These are phyloP conservation scores for Microplitis demolitor DNA, from an alignment of 1,140 invertebrate genomes.

Conservation along the genomic window DNA sequence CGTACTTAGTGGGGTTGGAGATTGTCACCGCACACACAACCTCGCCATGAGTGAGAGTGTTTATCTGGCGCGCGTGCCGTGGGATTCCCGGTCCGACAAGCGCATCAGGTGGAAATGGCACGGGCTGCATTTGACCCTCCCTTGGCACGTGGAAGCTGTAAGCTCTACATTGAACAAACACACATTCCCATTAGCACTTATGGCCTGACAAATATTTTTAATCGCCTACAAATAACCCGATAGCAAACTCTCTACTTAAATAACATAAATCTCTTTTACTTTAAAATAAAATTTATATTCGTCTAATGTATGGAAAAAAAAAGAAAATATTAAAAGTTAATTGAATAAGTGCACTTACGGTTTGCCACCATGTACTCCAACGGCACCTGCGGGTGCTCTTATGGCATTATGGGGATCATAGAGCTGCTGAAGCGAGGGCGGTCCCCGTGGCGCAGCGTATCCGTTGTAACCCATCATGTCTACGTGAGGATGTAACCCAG, in stretches of 20 bases:
- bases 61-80: conserved; percentile 75
- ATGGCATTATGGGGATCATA: conserved; percentile 72
- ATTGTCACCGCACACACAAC: conserved; percentile 89
- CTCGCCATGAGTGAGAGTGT: conserved; percentile 80
- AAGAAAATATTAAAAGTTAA: background rate
- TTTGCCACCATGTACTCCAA: conserved; percentile 83
- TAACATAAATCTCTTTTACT: too few relatives aligned
- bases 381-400: conserved; percentile 62
- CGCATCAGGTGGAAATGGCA: conserved; percentile 87
- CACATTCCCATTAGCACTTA: background rate
- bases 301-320: background rate
- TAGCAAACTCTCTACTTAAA: background rate
- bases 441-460: conserved; percentile 51
- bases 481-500: conserved; percentile 50
- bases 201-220: background rate
- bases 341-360: conserved; percentile 73
- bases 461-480: conserved; percentile 57
- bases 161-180: conserved; percentile 57
- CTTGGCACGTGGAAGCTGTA: conserved; percentile 78
- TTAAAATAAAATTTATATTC: background rate
- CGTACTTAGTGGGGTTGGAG: conserved; percentile 80
- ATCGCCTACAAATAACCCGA: background rate
- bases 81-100: conserved; percentile 91
- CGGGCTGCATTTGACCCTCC: conserved; percentile 75
- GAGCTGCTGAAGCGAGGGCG: conserved; percentile 55